Conservation (phyloP, 2,797 vertebrate species). For the Pempheris klunzingeri region DNA sequence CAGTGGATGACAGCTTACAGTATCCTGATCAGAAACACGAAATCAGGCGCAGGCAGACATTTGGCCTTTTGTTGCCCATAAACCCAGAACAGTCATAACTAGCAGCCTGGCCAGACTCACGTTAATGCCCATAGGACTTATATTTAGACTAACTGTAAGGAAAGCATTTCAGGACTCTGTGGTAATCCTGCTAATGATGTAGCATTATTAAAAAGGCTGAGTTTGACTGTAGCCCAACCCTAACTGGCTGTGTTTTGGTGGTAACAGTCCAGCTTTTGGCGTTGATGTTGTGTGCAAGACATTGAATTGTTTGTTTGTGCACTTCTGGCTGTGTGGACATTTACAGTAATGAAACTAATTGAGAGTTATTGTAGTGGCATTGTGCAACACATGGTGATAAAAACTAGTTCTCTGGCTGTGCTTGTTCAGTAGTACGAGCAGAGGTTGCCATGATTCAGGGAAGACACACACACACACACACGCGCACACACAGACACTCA, state of each 20-base stretch:
- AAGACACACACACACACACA: slow-evolving; percentile 29
- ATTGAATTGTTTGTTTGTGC: slow-evolving; percentile 40
- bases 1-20: slow-evolving; percentile 52
- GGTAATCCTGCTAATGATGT: slow-evolving; percentile 70
- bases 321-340: slow-evolving; percentile 30
- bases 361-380: slow-evolving; percentile 26
- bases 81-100: slow-evolving; percentile 61
- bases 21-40: slow-evolving; percentile 69
- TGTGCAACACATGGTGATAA: slow-evolving; percentile 28
- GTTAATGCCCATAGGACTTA: slow-evolving; percentile 59
- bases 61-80: slow-evolving; percentile 50
- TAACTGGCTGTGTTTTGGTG: slow-evolving; percentile 43
- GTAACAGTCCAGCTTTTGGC: slow-evolving; percentile 25
- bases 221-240: slow-evolving; percentile 5
- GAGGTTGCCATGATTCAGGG: slow-evolving; percentile 46
- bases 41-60: slow-evolving; percentile 46
- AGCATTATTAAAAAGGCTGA: slow-evolving; percentile 56
- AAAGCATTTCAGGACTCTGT: slow-evolving; percentile 79
- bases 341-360: slow-evolving; percentile 40
- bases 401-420: slow-evolving; percentile 23
- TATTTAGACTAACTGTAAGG: slow-evolving; percentile 80
- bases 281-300: slow-evolving; percentile 14
- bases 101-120: slow-evolving; percentile 67
- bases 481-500: slow-evolving; percentile 22
- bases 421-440: slow-evolving; percentile 38